Evolutionary conservation across 1,140 invertebrate species (phyloP), one percentile per base, ranked within the genome.

Genomic region (Ceratosolen solmsi): DNA sequence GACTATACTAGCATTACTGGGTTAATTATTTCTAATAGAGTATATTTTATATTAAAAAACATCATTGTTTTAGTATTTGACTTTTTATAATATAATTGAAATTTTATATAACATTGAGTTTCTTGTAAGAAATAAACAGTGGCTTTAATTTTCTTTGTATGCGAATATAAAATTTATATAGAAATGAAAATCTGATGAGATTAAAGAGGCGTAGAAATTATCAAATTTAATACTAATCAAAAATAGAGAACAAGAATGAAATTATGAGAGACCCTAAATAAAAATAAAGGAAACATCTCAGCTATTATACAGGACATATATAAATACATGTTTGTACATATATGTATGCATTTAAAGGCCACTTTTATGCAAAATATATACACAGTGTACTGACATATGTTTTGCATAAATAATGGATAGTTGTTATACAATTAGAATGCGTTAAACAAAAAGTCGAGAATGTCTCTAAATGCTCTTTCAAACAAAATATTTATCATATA

Each of bases 341-440:
- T 4, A 71, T 70, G n/a, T 54, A 79, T 70, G 33, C 36, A 15
- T 15, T 33, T 65, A 65, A 9, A 36, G 33, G 5, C 63, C 74
- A 81, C 76, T 70, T 76, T 81, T 81, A 81, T 58, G 73, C 46
- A 81, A 81, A 46, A 76, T 71, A 68, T 56, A 75, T 56, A 51
- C 46, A 41, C 3, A 33, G 15, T 56, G 51, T 63, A 73, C 9
- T 27, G 71, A 73, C 58, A 63, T 68, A 56, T 76, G 72, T 81
- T 76, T 81, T 81, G 63, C 60, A 51, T 74, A 58, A 68, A 70
- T n/a, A 56, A 74, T 76, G 54, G 33, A 75, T 75, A 54, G 46
- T 20, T 41, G 30, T 17, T 73, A 36, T 9, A 25, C 36, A 56
- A 46, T 33, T 17, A 65, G 20, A 27, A 17, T 33, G 11, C 22